Evolutionary conservation across 2,888 invertebrate species (phyloP).

Genomic region (Drosophila leonis): DNA sequence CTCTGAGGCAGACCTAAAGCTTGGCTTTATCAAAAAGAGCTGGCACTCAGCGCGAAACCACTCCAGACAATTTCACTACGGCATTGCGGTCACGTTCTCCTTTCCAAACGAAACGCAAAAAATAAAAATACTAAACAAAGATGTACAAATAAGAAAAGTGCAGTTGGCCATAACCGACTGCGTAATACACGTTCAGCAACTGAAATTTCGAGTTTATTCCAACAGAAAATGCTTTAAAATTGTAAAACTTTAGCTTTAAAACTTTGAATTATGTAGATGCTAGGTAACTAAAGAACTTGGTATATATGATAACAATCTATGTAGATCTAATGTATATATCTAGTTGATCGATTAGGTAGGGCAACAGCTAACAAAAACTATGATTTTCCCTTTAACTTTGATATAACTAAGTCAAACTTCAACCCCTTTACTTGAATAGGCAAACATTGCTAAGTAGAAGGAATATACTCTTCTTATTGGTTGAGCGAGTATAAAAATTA

Average conservation of each 20-base stretch:
- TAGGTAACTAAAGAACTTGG: background rate
- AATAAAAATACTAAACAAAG: constrained; percentile 7
- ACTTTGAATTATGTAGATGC: background rate
- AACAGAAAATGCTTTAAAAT: background rate
- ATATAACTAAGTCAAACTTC: background rate
- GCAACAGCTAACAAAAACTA: too few species aligned
- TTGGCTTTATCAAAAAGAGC: constrained; percentile 48
- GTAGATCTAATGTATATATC: background rate
- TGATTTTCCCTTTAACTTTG: background rate
- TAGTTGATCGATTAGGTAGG: background rate
- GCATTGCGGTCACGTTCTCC: constrained; percentile 79
- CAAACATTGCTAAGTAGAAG: background rate
- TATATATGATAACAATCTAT: background rate
- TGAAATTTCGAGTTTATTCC: background rate
- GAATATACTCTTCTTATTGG: background rate
- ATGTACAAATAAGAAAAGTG: constrained; percentile 8
- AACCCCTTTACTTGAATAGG: background rate
- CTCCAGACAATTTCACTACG: constrained; percentile 56
- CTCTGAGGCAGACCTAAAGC: constrained; percentile 14
- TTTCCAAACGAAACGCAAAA: constrained; percentile 44
- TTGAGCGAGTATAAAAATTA: background rate
- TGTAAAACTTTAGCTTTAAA: background rate
- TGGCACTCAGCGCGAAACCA: constrained; percentile 50
- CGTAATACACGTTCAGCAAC: background rate
- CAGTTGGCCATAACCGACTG: background rate